A percentile compares a stretch with the other conserved stretches of the same genome.
These are phyloP conservation scores for Ecliptopera silaceata DNA, from an alignment of 2,888 invertebrate genomes.

Conservation along the genomic window DNA sequence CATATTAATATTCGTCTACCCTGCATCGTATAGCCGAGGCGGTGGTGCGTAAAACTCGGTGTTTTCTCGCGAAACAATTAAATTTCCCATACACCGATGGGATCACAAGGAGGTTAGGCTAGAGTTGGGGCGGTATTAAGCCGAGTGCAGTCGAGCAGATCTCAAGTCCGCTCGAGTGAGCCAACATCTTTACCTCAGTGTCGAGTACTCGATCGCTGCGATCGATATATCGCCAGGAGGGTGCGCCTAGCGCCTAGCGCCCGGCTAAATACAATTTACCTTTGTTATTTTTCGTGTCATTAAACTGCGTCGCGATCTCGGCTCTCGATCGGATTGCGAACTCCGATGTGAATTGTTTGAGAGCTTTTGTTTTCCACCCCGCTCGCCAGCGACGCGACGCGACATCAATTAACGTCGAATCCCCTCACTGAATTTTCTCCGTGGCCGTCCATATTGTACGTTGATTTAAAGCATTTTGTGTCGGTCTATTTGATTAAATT, in stretches of 20 bases:
- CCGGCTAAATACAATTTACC: slow-evolving; percentile 82
- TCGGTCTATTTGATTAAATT: slow-evolving; percentile 28
- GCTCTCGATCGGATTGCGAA: slow-evolving; percentile 80
- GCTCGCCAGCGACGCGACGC: slow-evolving; percentile 77
- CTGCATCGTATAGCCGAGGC: slow-evolving; percentile 60
- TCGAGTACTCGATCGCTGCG: slow-evolving; percentile 62
- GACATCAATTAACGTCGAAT: slow-evolving; percentile 81
- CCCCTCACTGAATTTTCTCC: slow-evolving; percentile 75
- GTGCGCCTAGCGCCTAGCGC: slow-evolving; percentile 72
- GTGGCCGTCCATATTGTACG: slow-evolving; percentile 64
- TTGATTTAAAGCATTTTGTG: slow-evolving; percentile 57
- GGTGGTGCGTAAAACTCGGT: slow-evolving; percentile 63
- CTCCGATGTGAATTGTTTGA: slow-evolving; percentile 82
- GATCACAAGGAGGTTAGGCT: slow-evolving; percentile 58
- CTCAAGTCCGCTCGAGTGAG: slow-evolving; percentile 70
- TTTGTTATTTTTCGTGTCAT: slow-evolving; percentile 84
- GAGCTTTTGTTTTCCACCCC: slow-evolving; percentile 80
- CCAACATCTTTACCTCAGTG: slow-evolving; percentile 62
- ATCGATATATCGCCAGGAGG: slow-evolving; percentile 71
- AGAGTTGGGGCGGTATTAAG: slow-evolving; percentile 54
- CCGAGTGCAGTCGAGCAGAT: slow-evolving; percentile 59
- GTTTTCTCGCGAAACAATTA: slow-evolving; percentile 78
- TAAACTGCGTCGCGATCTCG: slow-evolving; percentile 82
- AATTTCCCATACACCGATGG: slow-evolving; percentile 73
- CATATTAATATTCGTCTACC: slow-evolving; percentile 70